phyloP scores from a whole-genome alignment of 2,797 vertebrate species.

The Momotus momota region DNA sequence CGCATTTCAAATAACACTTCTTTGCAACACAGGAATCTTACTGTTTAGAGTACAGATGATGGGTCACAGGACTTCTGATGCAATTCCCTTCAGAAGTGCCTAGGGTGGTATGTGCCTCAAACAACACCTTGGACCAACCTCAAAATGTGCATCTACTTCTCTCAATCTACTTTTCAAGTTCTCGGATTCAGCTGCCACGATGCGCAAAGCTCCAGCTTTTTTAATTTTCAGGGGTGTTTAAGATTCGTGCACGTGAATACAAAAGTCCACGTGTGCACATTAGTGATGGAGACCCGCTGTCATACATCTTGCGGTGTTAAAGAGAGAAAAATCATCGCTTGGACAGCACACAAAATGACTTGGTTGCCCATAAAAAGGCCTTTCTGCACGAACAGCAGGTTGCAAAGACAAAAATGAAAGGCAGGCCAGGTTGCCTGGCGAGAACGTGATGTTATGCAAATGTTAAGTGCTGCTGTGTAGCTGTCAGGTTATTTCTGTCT shows the following conservation, averaged over 20 bases:
- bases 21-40: neutral
- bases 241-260: neutral
- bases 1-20: slow-evolving; percentile 24
- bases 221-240: neutral
- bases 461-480: neutral
- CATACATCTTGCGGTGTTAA: neutral
- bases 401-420: neutral
- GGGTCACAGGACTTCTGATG: neutral
- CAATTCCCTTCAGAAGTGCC: neutral
- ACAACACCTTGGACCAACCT: neutral
- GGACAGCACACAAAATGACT: neutral
- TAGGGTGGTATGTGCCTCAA: neutral
- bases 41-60: slow-evolving; percentile 16
- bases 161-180: neutral
- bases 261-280: neutral
- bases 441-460: neutral
- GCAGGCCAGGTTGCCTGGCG: neutral
- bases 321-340: neutral
- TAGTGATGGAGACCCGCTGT: neutral
- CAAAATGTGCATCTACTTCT: neutral
- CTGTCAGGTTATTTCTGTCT: slow-evolving; percentile 10
- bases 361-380: neutral
- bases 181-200: neutral
- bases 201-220: neutral
- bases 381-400: neutral